These are phyloP conservation scores for Latrodectus hesperus DNA, from an alignment of 2,888 invertebrate genomes.

Conservation along the genomic window DNA sequence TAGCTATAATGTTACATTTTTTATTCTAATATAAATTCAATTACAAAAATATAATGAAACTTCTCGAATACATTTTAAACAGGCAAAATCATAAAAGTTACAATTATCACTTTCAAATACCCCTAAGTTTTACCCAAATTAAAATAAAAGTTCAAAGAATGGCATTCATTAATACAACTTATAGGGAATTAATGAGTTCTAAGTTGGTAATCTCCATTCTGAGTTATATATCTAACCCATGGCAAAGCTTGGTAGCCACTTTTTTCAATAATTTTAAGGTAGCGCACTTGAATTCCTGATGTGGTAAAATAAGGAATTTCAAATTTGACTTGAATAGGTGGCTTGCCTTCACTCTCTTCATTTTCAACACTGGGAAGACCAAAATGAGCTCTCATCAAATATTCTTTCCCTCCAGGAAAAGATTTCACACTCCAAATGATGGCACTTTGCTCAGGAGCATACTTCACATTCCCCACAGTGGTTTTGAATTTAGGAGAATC, in stretches of 20 bases:
- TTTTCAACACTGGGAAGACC: constrained; percentile 96
- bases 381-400: constrained; percentile 97
- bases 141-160: background rate
- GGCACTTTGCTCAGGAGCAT: constrained; percentile 96
- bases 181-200: constrained; percentile 83
- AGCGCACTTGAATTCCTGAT: constrained; percentile 97
- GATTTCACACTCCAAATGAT: constrained; percentile 98
- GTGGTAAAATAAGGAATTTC: constrained; percentile 99
- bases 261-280: constrained; percentile 98
- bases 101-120: too few species aligned
- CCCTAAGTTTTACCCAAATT: background rate
- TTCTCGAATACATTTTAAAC: background rate
- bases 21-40: background rate
- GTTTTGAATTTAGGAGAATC: constrained; percentile 99
- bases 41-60: background rate
- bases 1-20: background rate
- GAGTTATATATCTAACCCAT: constrained; percentile 99
- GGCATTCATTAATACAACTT: background rate
- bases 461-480: constrained; percentile 96
- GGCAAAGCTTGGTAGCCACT: constrained; percentile 99
- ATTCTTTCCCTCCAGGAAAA: constrained; percentile 98
- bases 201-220: constrained; percentile 98
- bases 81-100: too few species aligned
- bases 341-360: constrained; percentile 95
- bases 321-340: constrained; percentile 98